Conservation (phyloP, 2,888 invertebrate species). For the Heliconius charithonia region DNA sequence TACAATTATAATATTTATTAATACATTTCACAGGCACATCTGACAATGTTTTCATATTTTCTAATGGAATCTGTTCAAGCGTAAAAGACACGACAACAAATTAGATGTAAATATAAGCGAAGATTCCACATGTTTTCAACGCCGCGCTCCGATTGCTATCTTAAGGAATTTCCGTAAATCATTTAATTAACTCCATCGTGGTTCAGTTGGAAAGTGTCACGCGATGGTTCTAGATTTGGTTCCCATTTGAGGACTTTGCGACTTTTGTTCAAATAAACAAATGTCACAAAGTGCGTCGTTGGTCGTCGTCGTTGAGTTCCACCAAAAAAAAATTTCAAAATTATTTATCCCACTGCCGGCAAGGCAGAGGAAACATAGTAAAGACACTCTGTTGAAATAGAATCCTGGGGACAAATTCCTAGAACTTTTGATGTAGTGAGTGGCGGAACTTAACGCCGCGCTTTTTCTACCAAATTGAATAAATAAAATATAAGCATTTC, state of each 20-base stretch:
- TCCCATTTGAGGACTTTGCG: background rate
- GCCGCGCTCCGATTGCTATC: constrained; percentile 43
- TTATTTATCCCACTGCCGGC: background rate
- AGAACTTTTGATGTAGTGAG: too few species aligned
- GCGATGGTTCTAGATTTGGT: background rate
- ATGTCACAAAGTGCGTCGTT: too few species aligned
- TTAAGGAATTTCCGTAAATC: constrained; percentile 34
- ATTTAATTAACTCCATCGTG: constrained; percentile 26
- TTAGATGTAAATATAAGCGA: constrained; percentile 39
- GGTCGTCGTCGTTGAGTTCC: background rate
- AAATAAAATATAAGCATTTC: too few species aligned
- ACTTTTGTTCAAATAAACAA: too few species aligned
- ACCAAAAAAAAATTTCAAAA: background rate
- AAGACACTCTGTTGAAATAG: too few species aligned
- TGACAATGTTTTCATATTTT: constrained; percentile 11
- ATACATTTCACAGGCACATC: background rate
- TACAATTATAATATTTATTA: too few species aligned
- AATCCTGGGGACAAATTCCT: too few species aligned
- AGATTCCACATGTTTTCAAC: constrained; percentile 37
- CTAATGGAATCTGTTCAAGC: constrained; percentile 6
- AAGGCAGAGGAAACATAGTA: too few species aligned
- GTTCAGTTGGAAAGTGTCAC: background rate
- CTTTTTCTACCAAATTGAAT: too few species aligned
- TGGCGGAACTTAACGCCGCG: too few species aligned
- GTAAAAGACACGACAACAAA: constrained; percentile 21